Evolutionary conservation across 2,888 invertebrate species (phyloP), one percentile per base, ranked within the genome.

Genomic region (Bugulina stolonifera): DNA sequence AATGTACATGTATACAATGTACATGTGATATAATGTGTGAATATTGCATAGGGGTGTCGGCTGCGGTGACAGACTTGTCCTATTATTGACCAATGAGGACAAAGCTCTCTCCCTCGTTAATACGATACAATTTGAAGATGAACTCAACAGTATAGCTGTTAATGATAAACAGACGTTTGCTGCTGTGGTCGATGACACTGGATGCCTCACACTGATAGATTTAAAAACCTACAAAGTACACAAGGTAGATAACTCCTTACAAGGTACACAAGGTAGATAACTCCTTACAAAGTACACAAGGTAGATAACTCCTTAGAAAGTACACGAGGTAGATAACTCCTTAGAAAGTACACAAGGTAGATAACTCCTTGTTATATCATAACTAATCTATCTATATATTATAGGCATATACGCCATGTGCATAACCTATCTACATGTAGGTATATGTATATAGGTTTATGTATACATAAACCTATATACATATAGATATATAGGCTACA

Each of bases 181-280:
- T 64, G 64, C 32, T 32, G 34, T 64, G 5, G 64, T 10, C 5
- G 64, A 64, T 64, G 64, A 64, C n/a, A 25, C 64, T 32, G 64
- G 64, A 5, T 27, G 10, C 34, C 32, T 64, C 27, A 32, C 64
- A 3, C 22, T 34, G 10, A 34, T 64, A 29, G 64, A 64, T 34
- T n/a, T 64, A 2, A 64, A 64, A 34, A 64, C 5, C 3, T 3
- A n/a, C 64, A 64, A 64, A 64, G 32, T 64, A 10, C 32, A 29
- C 27, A 64, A 64, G 32, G 64, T 64, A 57, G 22, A 52, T 52
- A 52, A 14, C 10, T 52, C 10, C 22, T 14, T 52, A n/a, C n/a
- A n/a, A n/a, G n/a, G n/a, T n/a, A n/a, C n/a, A n/a, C n/a, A n/a
- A n/a, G n/a, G n/a, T n/a, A n/a, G n/a, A n/a, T n/a, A n/a, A n/a